phyloP scores from a whole-genome alignment of 1,140 invertebrate species.

The Camponotus floridanus region DNA sequence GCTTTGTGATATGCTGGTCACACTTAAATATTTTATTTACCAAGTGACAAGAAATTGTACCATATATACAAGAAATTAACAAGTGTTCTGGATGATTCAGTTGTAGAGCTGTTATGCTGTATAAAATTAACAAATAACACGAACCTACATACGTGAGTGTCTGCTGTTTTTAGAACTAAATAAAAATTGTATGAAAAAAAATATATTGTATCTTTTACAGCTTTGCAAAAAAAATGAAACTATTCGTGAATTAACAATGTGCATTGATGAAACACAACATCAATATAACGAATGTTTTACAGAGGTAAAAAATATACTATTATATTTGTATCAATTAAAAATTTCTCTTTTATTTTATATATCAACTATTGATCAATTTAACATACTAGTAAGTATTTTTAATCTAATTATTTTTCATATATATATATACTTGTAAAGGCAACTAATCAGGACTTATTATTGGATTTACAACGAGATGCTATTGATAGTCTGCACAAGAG shows the following conservation, averaged over 20 bases:
- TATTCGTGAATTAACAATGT: constrained; percentile 77
- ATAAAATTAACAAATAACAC: constrained; percentile 45
- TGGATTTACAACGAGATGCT: constrained; percentile 81
- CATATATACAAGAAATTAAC: constrained; percentile 37
- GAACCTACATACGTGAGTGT: constrained; percentile 38
- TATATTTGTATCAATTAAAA: constrained; percentile 31
- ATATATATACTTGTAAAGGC: constrained; percentile 71
- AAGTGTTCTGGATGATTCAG: constrained; percentile 21
- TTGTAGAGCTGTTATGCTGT: constrained; percentile 4
- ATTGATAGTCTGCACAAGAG: constrained; percentile 78
- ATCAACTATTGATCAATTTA: too few species aligned
- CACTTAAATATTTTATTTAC: not conserved
- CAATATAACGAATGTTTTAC: constrained; percentile 83
- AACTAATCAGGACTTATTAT: constrained; percentile 79
- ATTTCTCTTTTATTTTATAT: not conserved
- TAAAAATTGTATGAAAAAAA: not conserved
- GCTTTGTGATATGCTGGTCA: not conserved
- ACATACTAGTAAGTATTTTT: constrained; percentile 34
- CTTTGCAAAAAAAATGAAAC: constrained; percentile 73
- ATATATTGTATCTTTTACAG: constrained; percentile 59
- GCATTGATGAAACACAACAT: constrained; percentile 79
- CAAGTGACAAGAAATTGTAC: not conserved
- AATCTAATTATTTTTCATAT: not conserved
- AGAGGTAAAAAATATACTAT: constrained; percentile 74
- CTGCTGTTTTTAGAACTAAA: constrained; percentile 14